Percentiles rank a stretch among this genome's conserved stretches.
Conservation (phyloP, 2,888 invertebrate genomes). For the Diarsia brunnea region DNA sequence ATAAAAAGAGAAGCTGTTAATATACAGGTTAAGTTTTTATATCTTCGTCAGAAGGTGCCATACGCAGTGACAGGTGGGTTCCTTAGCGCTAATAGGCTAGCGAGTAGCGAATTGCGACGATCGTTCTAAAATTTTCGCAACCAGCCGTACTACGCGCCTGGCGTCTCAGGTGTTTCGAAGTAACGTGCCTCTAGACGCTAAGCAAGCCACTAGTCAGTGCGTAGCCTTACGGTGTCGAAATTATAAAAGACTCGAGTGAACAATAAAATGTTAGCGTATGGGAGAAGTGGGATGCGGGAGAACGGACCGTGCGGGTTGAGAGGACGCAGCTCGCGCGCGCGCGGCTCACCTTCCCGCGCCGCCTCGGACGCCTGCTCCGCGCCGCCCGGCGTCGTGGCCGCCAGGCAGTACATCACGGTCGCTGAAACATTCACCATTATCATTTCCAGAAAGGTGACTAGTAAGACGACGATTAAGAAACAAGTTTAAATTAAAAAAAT, state of each 20-base stretch:
- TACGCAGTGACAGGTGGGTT: neutral
- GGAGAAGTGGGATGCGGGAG: constrained; percentile 33
- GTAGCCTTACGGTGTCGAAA: neutral
- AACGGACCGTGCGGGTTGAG: constrained; percentile 86
- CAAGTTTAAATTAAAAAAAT: no score
- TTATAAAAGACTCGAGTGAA: constrained; percentile 5
- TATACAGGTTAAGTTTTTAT: constrained; percentile 2
- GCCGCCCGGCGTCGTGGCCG: constrained; percentile 79
- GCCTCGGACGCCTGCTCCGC: constrained; percentile 66
- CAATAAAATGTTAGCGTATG: constrained; percentile 11
- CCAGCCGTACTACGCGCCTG: neutral
- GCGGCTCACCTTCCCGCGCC: constrained; percentile 81
- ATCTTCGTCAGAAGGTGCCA: neutral
- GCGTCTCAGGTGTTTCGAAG: neutral
- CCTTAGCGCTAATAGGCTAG: neutral
- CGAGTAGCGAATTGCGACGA: neutral
- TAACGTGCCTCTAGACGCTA: neutral
- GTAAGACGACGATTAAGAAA: no score
- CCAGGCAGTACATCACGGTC: constrained; percentile 89
- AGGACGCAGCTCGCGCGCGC: constrained; percentile 84
- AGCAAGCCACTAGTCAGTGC: neutral
- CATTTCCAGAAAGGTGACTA: no score
- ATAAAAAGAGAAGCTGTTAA: neutral
- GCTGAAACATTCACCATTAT: constrained; percentile 76
- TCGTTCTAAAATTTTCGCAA: neutral